A percentile compares a stretch with the other conserved stretches of the same genome.
Evolutionary conservation across 2,888 invertebrate species (phyloP).

Genomic region (Ptilodon capucinus): DNA sequence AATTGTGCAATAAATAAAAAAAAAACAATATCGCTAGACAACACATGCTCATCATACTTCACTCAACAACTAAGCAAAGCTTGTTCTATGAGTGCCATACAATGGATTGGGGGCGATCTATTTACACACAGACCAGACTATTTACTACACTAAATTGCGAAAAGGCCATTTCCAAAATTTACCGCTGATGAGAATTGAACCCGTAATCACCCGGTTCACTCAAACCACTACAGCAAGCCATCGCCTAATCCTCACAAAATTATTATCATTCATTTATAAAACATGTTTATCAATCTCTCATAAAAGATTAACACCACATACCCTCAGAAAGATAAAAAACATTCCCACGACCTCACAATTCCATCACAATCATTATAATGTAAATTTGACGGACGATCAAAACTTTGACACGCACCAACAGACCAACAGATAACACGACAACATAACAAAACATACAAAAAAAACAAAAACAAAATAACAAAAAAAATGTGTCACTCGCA

Average conservation of each 20-base stretch:
- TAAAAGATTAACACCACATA: constrained; percentile 27
- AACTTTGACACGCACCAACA: constrained; percentile 68
- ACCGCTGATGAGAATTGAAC: no score
- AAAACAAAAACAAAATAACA: constrained; percentile 48
- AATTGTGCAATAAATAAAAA: no score
- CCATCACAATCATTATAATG: constrained; percentile 59
- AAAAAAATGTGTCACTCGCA: constrained; percentile 70
- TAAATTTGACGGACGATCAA: constrained; percentile 79
- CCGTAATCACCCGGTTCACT: no score
- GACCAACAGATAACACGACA: constrained; percentile 58
- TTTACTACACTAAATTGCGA: no score
- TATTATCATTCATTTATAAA: constrained; percentile 5
- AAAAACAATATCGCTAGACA: no score
- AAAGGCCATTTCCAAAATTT: no score
- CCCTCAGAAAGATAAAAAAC: constrained; percentile 35
- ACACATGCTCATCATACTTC: no score
- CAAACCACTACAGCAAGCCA: no score
- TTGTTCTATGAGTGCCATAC: no score
- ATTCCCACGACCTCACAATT: constrained; percentile 63
- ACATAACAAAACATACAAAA: constrained; percentile 61
- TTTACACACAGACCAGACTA: no score
- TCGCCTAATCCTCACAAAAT: not conserved
- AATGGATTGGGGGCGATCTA: no score
- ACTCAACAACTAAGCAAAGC: no score
- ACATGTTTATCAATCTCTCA: constrained; percentile 18